Base-by-base conservation (phyloP, 2,113 vertebrate species). In the Triplophysa siluroides region DNA sequence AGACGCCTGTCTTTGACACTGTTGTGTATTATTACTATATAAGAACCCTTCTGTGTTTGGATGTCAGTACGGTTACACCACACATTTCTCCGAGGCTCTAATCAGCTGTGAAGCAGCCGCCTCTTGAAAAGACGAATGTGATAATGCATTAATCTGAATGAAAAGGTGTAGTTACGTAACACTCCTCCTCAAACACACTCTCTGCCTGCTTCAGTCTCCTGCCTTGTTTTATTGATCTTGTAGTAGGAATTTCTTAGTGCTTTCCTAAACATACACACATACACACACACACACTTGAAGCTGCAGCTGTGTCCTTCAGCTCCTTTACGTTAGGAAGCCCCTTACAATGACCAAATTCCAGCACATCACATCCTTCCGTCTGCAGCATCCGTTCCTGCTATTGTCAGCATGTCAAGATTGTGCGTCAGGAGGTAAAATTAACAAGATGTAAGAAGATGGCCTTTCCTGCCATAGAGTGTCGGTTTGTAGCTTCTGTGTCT, bases 381-480 rank as follows among this genome's bases (percentile, higher is more conserved):
- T 18, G 78, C 79, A 84, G 72, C 82, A 79, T 81, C 86, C 60
- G 63, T 92, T 93, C 92, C 92, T 90, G 88, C 88, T 81, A 89
- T 93, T 93, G 91, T 93, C 86, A 84, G 76, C 69, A 69, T 82
- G 77, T 85, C 85, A 75, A 85, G 84, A 63, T 80, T 79, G 82
- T 87, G 82, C 82, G 84, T 90, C 87, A 88, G 19, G 81, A 88
- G 80, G 85, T 86, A 84, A 84, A 87, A 87, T 86, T 86, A 89
- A 85, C 75, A 63, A 63, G 38, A 62, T 23, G 64, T 13, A 82
- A 82, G 62, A 83, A 87, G 85, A 64, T 62, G 76, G 65, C 26
- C 79, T 80, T 87, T 90, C 89, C 89, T 85, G 85, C 61, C 80
- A 76, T 77, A 77, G 18, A 58, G 19, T 16, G 50, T 43, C 26